Conservation (phyloP, 2,113 vertebrate genomes). For the Corydoras sp. region DNA sequence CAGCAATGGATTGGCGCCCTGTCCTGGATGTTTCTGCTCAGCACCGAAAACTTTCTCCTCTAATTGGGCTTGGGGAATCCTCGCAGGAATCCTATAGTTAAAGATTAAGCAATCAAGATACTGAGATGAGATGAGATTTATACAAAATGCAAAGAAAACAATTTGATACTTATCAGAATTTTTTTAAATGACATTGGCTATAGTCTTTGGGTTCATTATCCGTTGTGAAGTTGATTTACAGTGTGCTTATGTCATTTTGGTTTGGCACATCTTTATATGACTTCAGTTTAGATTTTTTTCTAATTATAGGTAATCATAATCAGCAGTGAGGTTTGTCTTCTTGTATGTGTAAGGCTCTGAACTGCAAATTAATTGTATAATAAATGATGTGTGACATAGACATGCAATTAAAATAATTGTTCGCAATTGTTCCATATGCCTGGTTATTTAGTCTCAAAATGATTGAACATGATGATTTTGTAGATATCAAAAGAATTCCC, state of each 20-base stretch:
- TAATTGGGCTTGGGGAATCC: too few species aligned
- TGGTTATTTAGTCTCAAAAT: neutral
- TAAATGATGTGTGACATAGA: neutral
- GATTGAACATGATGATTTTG: neutral
- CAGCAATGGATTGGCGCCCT: too few species aligned
- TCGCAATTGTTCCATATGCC: conserved; percentile 11
- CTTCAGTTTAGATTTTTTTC: conserved; percentile 49
- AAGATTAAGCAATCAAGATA: too few species aligned
- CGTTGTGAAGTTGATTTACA: too few species aligned
- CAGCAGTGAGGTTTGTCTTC: conserved; percentile 8
- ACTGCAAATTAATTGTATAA: conserved; percentile 11
- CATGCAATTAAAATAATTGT: conserved; percentile 15
- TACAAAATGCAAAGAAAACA: too few species aligned
- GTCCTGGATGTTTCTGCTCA: too few species aligned
- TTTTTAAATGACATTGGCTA: too few species aligned
- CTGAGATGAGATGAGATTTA: too few species aligned
- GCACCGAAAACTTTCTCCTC: too few species aligned
- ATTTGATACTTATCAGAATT: too few species aligned
- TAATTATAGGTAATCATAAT: conserved; percentile 43
- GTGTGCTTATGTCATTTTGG: conserved; percentile 47
- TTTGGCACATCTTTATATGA: conserved; percentile 44
- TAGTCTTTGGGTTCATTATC: too few species aligned
- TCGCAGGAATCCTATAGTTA: too few species aligned
- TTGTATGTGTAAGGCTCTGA: conserved; percentile 8
- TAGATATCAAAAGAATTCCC: neutral